Percentiles rank a stretch among this genome's conserved stretches.
Evolutionary conservation across 2,113 vertebrate species (phyloP).

Genomic region (Siniperca knerii): DNA sequence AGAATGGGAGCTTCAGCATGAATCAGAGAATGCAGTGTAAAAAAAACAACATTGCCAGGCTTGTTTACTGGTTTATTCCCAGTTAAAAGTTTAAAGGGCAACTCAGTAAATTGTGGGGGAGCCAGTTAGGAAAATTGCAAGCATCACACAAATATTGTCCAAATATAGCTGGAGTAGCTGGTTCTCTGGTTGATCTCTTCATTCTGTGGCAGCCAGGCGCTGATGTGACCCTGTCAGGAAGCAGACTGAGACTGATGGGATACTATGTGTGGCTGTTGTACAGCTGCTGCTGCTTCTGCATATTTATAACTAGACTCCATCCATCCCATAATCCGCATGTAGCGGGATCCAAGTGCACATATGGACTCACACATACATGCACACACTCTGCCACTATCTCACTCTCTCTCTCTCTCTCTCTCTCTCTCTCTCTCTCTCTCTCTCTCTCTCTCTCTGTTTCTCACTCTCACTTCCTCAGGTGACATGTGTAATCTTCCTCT

Average conservation of each 20-base stretch:
- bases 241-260: constrained; percentile 66
- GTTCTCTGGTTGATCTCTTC: constrained; percentile 43
- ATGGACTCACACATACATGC: constrained; percentile 16
- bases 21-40: background rate
- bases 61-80: background rate
- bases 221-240: constrained; percentile 53
- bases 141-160: constrained; percentile 27
- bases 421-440: background rate
- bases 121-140: constrained; percentile 22
- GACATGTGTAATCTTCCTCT: constrained; percentile 21
- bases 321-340: constrained; percentile 59
- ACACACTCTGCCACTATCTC: constrained; percentile 27
- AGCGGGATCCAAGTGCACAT: constrained; percentile 22
- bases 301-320: constrained; percentile 63
- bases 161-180: constrained; percentile 47
- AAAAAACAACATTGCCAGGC: background rate
- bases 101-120: background rate
- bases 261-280: constrained; percentile 31
- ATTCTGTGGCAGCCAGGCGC: constrained; percentile 41
- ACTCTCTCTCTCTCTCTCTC: background rate
- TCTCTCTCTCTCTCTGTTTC: constrained; percentile 18
- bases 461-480: constrained; percentile 54
- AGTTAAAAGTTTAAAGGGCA: constrained; percentile 25
- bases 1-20: background rate
- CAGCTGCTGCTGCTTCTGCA: constrained; percentile 42